Evolutionary conservation across 2,797 vertebrate species (phyloP).

Genomic region (Botia kubotai): DNA sequence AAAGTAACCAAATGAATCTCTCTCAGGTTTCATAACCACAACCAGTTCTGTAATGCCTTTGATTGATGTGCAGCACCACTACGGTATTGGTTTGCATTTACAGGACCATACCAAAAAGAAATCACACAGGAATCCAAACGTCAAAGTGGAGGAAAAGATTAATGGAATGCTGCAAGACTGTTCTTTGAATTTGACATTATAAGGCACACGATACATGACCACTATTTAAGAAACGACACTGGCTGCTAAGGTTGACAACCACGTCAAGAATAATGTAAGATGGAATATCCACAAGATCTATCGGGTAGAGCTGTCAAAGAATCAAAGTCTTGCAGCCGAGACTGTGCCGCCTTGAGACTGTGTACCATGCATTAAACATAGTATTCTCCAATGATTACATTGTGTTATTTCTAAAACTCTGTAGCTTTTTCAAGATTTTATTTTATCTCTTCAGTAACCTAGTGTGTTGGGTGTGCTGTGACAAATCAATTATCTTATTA

Average conservation of each 20-base stretch:
- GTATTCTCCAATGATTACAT: background rate
- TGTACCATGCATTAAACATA: slow-evolving; percentile 47
- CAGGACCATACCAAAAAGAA: background rate
- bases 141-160: background rate
- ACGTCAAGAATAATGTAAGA: background rate
- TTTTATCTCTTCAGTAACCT: background rate
- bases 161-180: background rate
- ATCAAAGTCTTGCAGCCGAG: slow-evolving; percentile 11
- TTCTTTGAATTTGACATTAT: background rate
- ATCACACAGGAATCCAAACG: background rate
- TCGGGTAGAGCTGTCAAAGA: slow-evolving; percentile 5
- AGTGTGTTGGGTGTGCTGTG: background rate
- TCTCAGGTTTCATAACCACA: too few species aligned
- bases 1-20: too few species aligned
- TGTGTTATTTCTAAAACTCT: background rate
- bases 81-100: background rate
- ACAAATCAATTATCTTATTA: background rate
- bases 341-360: background rate
- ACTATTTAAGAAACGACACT: background rate
- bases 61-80: background rate
- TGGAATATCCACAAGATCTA: slow-evolving; percentile 11
- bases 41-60: background rate
- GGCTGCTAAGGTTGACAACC: background rate
- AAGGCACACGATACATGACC: background rate
- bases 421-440: background rate